Conservation (phyloP, 2,797 vertebrate genomes). For the Natrix natrix region DNA sequence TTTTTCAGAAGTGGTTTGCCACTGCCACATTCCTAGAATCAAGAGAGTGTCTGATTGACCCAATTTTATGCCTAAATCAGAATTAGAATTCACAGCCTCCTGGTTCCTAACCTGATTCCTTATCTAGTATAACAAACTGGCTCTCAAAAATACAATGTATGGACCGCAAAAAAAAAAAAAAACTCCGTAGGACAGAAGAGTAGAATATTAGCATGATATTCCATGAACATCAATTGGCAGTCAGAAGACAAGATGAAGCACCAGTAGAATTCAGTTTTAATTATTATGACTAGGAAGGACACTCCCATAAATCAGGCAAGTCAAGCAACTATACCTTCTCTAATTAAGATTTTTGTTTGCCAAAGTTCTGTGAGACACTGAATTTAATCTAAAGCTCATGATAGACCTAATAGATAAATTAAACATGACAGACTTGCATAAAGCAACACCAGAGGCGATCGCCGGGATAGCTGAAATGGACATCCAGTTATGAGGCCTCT, state of each 20-base stretch:
- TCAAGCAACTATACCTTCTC: background rate
- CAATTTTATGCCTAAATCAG: background rate
- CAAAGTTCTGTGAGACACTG: background rate
- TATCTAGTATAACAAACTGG: background rate
- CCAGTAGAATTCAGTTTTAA: background rate
- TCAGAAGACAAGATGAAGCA: background rate
- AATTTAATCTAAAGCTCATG: too few relatives aligned
- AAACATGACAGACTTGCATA: background rate
- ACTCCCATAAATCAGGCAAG: background rate
- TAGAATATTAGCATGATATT: background rate
- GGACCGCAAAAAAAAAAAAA: background rate
- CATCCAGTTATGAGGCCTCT: background rate
- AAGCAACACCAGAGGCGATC: background rate
- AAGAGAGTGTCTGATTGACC: background rate
- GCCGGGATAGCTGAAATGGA: too few relatives aligned
- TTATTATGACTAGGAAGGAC: background rate
- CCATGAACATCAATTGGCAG: background rate
- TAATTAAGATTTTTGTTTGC: background rate
- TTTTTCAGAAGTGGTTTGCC: background rate
- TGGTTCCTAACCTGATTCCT: background rate
- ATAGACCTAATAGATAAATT: background rate
- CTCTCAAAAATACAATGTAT: background rate
- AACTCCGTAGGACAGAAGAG: background rate
- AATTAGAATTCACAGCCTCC: background rate
- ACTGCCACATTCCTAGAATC: background rate